phyloP scores from a whole-genome alignment of 2,113 vertebrate genomes.

The Myotis davidii region DNA sequence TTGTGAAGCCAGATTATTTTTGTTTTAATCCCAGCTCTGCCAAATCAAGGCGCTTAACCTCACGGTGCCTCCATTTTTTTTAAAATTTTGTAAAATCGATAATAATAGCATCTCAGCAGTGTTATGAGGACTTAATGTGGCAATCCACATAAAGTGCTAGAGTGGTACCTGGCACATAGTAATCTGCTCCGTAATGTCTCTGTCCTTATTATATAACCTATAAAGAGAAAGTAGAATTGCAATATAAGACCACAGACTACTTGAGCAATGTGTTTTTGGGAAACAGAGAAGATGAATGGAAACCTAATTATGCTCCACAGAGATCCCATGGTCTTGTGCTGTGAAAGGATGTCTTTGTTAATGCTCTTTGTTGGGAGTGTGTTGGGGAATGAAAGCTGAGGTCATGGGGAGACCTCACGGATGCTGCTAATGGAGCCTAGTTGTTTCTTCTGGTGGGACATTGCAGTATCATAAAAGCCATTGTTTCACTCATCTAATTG shows the following conservation, averaged over 20 bases:
- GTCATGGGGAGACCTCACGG: background rate
- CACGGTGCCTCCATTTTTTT: background rate
- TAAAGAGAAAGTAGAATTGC: background rate
- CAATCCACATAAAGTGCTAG: background rate
- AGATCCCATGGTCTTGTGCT: slow-evolving; percentile 19
- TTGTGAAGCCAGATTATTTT: background rate
- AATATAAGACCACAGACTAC: background rate
- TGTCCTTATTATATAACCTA: background rate
- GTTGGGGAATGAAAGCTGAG: background rate
- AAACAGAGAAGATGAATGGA: slow-evolving; percentile 54
- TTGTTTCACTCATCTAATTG: background rate
- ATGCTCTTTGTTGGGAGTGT: background rate
- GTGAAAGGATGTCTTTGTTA: background rate
- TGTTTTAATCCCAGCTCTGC: background rate
- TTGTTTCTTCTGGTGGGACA: background rate
- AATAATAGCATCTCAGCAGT: background rate
- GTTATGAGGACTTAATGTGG: background rate
- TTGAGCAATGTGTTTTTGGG: slow-evolving; percentile 54
- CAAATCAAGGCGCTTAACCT: background rate
- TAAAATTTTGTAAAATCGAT: background rate
- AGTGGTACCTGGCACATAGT: background rate
- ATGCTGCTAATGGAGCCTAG: background rate
- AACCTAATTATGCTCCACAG: slow-evolving; percentile 69
- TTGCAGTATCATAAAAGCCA: fast-evolving
- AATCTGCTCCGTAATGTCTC: background rate